Conservation (phyloP, 2,797 vertebrate species). For the Huso huso region DNA sequence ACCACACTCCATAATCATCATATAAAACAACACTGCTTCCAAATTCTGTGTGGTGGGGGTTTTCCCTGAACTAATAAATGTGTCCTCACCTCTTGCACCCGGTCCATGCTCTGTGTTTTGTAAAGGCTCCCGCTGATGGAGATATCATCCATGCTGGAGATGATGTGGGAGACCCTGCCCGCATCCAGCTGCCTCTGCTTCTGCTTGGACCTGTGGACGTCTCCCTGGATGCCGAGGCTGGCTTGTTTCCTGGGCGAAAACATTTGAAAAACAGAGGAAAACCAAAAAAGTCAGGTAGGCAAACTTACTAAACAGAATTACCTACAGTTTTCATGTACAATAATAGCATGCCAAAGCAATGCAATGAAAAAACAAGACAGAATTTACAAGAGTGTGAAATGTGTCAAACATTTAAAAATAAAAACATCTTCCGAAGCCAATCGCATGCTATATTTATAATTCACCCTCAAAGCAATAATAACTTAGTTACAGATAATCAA, state of each 20-base stretch:
- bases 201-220: constrained; percentile 66
- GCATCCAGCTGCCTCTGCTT: constrained; percentile 56
- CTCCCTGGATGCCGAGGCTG: constrained; percentile 76
- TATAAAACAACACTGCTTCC: neutral
- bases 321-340: too few species aligned
- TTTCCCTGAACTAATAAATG: too few species aligned
- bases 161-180: constrained; percentile 62
- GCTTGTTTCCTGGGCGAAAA: constrained; percentile 71
- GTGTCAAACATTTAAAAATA: too few species aligned
- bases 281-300: too few species aligned
- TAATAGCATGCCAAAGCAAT: too few species aligned
- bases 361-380: too few species aligned
- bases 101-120: constrained; percentile 52
- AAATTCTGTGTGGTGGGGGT: neutral
- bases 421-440: too few species aligned
- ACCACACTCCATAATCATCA: neutral
- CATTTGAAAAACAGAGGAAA: neutral
- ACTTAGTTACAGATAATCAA: too few species aligned
- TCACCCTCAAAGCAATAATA: too few species aligned
- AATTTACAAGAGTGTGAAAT: too few species aligned
- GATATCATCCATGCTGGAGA: constrained; percentile 72
- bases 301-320: too few species aligned
- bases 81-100: constrained; percentile 62
- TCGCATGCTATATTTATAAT: too few species aligned
- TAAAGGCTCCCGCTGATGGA: constrained; percentile 55